A percentile compares a stretch with the other conserved stretches of the same genome.
Evolutionary conservation across 37 sponge, comb jelly and placozoan genomes (phyloP).

Genomic region (Chondrosia reniformis): DNA sequence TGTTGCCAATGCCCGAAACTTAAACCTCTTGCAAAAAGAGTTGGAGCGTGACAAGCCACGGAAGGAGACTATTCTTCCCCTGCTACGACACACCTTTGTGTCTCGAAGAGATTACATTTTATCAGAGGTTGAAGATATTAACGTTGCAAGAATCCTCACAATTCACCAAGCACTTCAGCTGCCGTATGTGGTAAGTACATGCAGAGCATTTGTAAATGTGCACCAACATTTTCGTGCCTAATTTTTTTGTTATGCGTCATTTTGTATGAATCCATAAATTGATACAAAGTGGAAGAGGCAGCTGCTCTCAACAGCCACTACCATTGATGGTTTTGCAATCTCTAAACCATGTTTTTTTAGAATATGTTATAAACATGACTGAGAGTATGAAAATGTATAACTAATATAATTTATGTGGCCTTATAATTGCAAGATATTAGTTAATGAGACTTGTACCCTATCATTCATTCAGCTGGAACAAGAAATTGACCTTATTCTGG

Average conservation of each 20-base stretch:
- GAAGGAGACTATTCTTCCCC: constrained; percentile 12
- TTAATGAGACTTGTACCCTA: background rate
- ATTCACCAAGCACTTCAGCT: background rate
- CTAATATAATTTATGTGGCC: background rate
- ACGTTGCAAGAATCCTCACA: background rate
- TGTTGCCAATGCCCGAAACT: background rate
- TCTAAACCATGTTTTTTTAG: too few species aligned
- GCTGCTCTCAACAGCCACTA: too few species aligned
- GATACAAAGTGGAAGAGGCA: too few species aligned
- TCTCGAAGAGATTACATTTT: constrained; percentile 2
- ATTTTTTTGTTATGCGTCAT: too few species aligned
- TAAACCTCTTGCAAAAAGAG: background rate
- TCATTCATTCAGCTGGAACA: constrained; percentile 1
- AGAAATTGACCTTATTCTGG: constrained; percentile 20
- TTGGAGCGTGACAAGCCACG: background rate
- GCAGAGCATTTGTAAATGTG: background rate
- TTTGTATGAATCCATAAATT: too few species aligned
- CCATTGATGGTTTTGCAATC: too few species aligned
- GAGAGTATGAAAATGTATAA: too few species aligned
- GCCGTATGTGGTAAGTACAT: constrained; percentile 22
- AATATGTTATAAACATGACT: too few species aligned
- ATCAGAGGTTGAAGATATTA: background rate
- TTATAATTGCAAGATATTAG: background rate
- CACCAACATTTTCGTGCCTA: background rate
- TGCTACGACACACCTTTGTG: constrained; percentile 15